These are phyloP conservation scores for zebrafish (Danio rerio) DNA, from an alignment of 2,113 vertebrate genomes.

Conservation along the genomic window GRCz12tu NC_133183.1:8074501-8075000, in stretches of 20 bases:
- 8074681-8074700: conserved; percentile 9
- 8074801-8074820: not conserved
- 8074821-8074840: conserved; percentile 8
- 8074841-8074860: not conserved
- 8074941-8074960: not conserved
- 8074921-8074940: not conserved
- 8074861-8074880: conserved; percentile 2
- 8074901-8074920: not conserved
- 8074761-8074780: not conserved
- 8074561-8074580: conserved; percentile 21
- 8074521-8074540: conserved; percentile 27
- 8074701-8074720: conserved; percentile 26
- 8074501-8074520: conserved; percentile 4
- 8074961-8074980: not conserved
- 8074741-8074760: not conserved
- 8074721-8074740: conserved; percentile 17
- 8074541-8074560: conserved; percentile 40
- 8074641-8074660: not conserved
- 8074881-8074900: not conserved
- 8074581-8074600: not conserved
- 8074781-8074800: not conserved
- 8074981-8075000: too few relatives aligned
- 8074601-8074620: not conserved
- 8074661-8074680: not conserved
- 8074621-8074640: conserved; percentile 16